Conservation (phyloP, 2,113 vertebrate genomes). For the Serinus canaria region DNA sequence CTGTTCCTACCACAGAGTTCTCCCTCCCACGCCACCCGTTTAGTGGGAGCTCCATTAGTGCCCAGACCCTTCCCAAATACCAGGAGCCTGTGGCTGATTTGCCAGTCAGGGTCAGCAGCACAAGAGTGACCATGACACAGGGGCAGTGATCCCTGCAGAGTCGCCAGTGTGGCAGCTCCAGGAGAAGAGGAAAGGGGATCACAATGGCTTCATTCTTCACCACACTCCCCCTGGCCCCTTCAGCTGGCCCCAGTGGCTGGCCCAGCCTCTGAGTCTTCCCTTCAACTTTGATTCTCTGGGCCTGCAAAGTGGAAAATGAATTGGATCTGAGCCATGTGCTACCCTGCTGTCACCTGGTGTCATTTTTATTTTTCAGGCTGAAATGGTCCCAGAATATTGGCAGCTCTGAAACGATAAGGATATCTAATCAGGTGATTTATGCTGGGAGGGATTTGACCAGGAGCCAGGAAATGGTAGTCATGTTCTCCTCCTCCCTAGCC, state of each 20-base stretch:
- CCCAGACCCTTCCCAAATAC: background rate
- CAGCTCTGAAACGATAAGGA: constrained; percentile 64
- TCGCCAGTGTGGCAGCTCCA: background rate
- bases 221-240: background rate
- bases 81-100: background rate
- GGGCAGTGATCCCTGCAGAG: constrained; percentile 11
- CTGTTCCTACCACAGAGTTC: background rate
- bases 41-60: background rate
- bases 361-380: constrained; percentile 65
- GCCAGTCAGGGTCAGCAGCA: background rate
- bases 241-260: background rate
- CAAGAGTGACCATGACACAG: background rate
- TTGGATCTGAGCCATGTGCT: constrained; percentile 60
- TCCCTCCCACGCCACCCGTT: background rate
- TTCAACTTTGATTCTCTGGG: constrained; percentile 60
- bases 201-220: constrained; percentile 34
- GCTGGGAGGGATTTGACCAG: constrained; percentile 44
- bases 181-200: background rate
- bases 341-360: constrained; percentile 69
- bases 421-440: constrained; percentile 67
- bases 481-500: background rate
- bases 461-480: constrained; percentile 35
- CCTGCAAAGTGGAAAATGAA: constrained; percentile 64
- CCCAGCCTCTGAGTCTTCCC: background rate
- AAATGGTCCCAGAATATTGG: constrained; percentile 64